Evolutionary conservation across 1,140 invertebrate species (phyloP), one percentile per base, ranked within the genome.

Genomic region (Stenopsyche tienmushanensis): DNA sequence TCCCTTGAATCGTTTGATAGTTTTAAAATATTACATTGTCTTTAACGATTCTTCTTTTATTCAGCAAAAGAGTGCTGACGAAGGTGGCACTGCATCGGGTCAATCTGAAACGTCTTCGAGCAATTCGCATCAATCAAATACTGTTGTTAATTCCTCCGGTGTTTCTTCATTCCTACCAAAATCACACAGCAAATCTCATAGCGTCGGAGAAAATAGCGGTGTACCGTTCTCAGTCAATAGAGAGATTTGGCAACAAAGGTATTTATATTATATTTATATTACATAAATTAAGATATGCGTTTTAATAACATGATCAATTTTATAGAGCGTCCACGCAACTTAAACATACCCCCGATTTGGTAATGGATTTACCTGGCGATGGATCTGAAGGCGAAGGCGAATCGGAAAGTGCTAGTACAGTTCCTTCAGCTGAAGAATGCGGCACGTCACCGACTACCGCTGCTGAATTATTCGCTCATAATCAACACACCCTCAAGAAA

Each of bases 341-440:
- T 26, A 71, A 71, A 49, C 70, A 71, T 34, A 79, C 92, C 1
- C 93, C 92, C 0, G 93, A 96, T 77, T 79, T 96, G n/a, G 92
- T 96, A 24, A 90, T 94, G 83, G 92, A 94, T 76, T 78, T 94
- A 49, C 92, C 92, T 13, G 72, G 72, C 34, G 72, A 72, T 17
- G 65, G 71, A 39, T 58, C 68, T 23, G 62, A 69, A 69, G 68
- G 64, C 45, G 63, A 71, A 25, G 42, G n/a, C 9, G 49, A 59
- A 39, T 54, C 63, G 39, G 64, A 59, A 50, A 52, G 20, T 50
- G 25, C 41, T 1, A 42, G 25, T 20, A 5, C n/a, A 1, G 17
- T 49, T 3, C 20, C 17, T 25, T 52, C 44, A 17, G 57, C 25
- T 10, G 65, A 52, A 47, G 64, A 25, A 9, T 65, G 68, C 42